A percentile compares a stretch with the other conserved stretches of the same genome.
Evolutionary conservation across 2,797 vertebrate species (phyloP).

Genomic region (Aeoliscus strigatus): DNA sequence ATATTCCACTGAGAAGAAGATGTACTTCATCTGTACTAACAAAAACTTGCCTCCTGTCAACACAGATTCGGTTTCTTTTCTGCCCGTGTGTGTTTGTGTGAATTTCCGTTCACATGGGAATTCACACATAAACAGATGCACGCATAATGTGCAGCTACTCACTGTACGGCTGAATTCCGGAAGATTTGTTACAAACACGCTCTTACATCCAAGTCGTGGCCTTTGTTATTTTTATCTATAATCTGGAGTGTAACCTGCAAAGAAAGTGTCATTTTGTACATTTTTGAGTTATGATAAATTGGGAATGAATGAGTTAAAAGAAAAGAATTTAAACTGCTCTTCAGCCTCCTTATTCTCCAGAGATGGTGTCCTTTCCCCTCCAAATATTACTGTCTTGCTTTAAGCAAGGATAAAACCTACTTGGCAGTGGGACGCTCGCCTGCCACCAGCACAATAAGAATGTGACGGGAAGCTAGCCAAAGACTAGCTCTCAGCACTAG

Average conservation of each 20-base stretch:
- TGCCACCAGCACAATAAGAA: conserved; percentile 62
- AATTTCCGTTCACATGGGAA: no score
- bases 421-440: conserved; percentile 46
- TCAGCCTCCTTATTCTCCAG: conserved; percentile 21
- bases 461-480: conserved; percentile 59
- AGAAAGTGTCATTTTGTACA: no score
- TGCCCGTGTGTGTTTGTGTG: conserved; percentile 10
- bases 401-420: conserved; percentile 54
- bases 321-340: no score
- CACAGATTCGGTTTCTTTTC: conserved; percentile 10
- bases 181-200: no score
- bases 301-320: no score
- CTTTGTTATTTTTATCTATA: no score
- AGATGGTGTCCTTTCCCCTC: neutral
- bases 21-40: conserved; percentile 26
- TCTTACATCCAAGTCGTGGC: no score
- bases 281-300: no score
- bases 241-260: no score
- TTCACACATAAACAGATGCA: no score
- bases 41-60: conserved; percentile 18
- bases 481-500: conserved; percentile 48
- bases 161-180: no score
- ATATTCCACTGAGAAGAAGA: conserved; percentile 21
- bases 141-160: conserved; percentile 1
- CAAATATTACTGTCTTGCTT: conserved; percentile 38